Conservation (phyloP, 2,113 vertebrate genomes). For the Elanus axillaris region DNA sequence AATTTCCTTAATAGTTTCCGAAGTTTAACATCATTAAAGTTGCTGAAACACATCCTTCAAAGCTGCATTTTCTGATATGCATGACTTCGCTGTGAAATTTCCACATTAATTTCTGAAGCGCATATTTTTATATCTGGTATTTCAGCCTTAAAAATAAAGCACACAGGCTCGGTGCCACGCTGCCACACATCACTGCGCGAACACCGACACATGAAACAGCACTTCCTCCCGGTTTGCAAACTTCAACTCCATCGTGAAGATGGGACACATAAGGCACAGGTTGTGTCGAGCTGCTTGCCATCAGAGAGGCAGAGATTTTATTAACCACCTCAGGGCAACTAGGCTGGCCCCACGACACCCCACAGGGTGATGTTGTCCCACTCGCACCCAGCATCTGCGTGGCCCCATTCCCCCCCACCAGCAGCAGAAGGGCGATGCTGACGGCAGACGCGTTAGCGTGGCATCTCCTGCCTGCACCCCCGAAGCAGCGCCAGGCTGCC, state of each 20-base stretch:
- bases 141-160: background rate
- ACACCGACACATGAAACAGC: accelerated
- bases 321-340: background rate
- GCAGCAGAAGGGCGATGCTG: background rate
- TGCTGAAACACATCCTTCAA: background rate
- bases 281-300: background rate
- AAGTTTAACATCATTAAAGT: background rate
- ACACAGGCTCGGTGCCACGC: accelerated
- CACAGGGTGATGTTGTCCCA: background rate
- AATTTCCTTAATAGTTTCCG: background rate
- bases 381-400: accelerated
- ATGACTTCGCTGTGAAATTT: background rate
- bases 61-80: background rate
- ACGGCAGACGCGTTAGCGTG: background rate
- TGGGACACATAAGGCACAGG: background rate
- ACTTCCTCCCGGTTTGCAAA: background rate
- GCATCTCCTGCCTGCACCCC: background rate
- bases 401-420: accelerated
- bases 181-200: accelerated
- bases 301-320: background rate
- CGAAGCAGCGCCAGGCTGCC: background rate
- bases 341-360: background rate
- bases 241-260: accelerated
- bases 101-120: background rate
- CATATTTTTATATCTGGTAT: background rate